Evolutionary conservation across 2,797 vertebrate species (phyloP).

Genomic region (Emys orbicularis): DNA sequence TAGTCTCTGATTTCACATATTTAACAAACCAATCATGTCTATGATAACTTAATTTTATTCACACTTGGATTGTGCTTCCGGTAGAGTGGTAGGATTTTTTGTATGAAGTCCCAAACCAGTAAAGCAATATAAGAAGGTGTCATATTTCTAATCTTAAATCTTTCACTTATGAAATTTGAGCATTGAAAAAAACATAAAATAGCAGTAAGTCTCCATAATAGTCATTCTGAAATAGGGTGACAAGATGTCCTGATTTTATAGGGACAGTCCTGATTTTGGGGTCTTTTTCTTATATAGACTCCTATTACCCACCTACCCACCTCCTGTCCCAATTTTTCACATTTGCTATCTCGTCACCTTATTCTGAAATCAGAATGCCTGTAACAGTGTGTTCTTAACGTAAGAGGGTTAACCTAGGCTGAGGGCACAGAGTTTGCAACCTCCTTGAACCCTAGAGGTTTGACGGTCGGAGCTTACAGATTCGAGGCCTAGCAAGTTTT

Average conservation of each 20-base stretch:
- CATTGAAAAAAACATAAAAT: background rate
- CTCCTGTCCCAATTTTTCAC: no score
- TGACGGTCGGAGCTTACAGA: background rate
- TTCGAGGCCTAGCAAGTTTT: background rate
- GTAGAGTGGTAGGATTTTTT: background rate
- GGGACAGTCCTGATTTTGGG: no score
- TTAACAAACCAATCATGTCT: background rate
- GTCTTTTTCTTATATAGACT: no score
- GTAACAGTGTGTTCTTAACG: background rate
- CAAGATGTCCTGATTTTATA: no score
- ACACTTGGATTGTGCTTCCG: background rate
- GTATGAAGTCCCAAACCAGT: background rate
- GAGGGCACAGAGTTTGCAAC: background rate
- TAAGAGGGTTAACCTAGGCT: background rate
- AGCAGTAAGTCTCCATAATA: background rate
- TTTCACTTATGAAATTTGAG: background rate
- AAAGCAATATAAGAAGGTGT: background rate
- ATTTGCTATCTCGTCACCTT: no score
- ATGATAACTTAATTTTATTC: background rate
- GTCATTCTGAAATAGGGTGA: background rate
- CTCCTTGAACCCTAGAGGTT: background rate
- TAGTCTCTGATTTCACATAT: background rate
- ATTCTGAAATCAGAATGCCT: background rate
- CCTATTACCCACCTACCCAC: no score
- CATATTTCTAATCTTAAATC: background rate